phyloP scores from a whole-genome alignment of 2,797 vertebrate species.

The Sternotherus odoratus region DNA sequence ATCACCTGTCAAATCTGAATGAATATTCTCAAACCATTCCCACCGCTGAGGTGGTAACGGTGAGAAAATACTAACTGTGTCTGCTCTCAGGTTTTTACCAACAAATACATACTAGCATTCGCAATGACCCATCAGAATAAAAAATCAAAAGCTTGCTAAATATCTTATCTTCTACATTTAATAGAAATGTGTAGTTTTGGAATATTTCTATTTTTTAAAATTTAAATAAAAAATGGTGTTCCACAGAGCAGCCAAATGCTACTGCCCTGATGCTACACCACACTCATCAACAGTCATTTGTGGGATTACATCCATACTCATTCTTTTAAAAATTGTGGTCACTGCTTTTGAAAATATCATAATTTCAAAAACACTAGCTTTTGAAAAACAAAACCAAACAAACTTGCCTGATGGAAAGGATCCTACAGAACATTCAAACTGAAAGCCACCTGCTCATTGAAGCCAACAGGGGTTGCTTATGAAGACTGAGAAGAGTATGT shows the following conservation, averaged over 20 bases:
- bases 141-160: background rate
- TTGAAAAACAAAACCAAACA: background rate
- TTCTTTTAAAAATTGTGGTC: constrained; percentile 26
- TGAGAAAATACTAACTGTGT: constrained; percentile 56
- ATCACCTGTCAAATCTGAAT: constrained; percentile 79
- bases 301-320: background rate
- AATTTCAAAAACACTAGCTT: constrained; percentile 36
- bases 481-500: background rate
- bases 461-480: constrained; percentile 34
- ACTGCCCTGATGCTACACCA: constrained; percentile 28
- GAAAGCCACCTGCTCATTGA: constrained; percentile 15
- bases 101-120: constrained; percentile 33
- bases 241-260: background rate
- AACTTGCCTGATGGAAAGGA: constrained; percentile 38
- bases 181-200: constrained; percentile 45
- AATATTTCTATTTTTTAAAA: background rate
- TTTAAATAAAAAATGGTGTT: background rate
- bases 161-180: constrained; percentile 37
- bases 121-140: background rate
- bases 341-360: constrained; percentile 32
- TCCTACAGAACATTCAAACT: constrained; percentile 15
- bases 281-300: constrained; percentile 58
- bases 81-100: constrained; percentile 45
- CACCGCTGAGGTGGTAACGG: constrained; percentile 53
- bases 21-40: constrained; percentile 68